Evolutionary conservation across 2,888 invertebrate genomes (phyloP).

Genomic region (Lycaena phlaeas): DNA sequence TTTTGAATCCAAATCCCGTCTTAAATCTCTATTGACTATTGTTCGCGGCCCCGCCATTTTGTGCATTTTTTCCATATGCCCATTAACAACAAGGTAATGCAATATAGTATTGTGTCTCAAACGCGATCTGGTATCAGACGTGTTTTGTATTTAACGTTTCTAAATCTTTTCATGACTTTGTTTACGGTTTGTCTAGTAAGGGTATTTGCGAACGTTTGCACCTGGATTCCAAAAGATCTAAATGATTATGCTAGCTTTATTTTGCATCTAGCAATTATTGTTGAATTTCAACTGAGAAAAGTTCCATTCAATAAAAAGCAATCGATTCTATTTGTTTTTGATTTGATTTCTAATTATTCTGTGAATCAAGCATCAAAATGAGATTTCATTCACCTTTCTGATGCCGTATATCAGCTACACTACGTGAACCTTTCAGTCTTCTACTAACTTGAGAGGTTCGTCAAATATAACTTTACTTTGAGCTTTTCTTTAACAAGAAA

Average conservation of each 20-base stretch:
- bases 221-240: slow-evolving; percentile 13
- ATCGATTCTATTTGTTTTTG: no score
- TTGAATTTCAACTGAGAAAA: no score
- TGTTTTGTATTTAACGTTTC: slow-evolving; percentile 24
- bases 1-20: slow-evolving; percentile 63
- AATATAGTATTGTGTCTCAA: slow-evolving; percentile 54
- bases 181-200: slow-evolving; percentile 12
- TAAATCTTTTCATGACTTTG: slow-evolving; percentile 13
- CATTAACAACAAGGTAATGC: slow-evolving; percentile 38
- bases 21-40: slow-evolving; percentile 59
- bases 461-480: no score
- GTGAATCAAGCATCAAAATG: no score
- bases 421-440: no score
- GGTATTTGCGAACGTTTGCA: slow-evolving; percentile 15
- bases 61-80: slow-evolving; percentile 29
- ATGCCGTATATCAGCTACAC: no score
- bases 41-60: slow-evolving; percentile 42
- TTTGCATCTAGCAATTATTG: no score
- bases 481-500: no score
- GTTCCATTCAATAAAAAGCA: no score
- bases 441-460: no score
- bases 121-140: slow-evolving; percentile 44
- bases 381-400: no score
- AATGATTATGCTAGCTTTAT: not conserved
- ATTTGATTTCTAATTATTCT: no score